Evolutionary conservation across 2,888 invertebrate genomes (phyloP), one percentile per base, ranked within the genome.

Genomic region (Tiliacea aurago): DNA sequence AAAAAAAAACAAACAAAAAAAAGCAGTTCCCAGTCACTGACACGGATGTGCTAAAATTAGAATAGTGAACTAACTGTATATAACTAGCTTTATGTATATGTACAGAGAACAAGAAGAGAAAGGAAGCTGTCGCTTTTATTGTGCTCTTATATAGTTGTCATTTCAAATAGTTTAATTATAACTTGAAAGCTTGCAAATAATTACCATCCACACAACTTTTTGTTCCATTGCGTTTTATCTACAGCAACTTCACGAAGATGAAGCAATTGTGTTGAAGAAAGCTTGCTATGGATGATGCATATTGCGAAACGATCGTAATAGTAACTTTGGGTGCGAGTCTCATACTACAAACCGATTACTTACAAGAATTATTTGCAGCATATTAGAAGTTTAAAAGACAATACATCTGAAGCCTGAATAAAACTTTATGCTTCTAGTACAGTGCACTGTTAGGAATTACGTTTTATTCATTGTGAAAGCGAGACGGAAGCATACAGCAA

Each of bases 321-420:
- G 10, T 15, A n/a, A 5, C 23, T 70, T 70, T 4, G 28, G 33
- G 41, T 51, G 18, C 15, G 13, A 1, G 4, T 78, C 6, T 68
- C 64, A 18, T 80, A 65, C 20, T 80, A 41, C n/a, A 78, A 80
- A 82, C 20, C n/a, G 49, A 78, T 80, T 71, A 78, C 15, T 80
- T 71, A 78, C 15, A 58, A 67, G 37, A 58, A 51, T 43, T 53
- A 68, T 68, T 72, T 45, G 56, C 15, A 65, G 47, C 45, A 47
- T 20, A 67, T 63, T 28, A 53, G 28, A 66, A 62, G 37, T 49
- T 53, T 7, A 58, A 9, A 66, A 81, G 43, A 58, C 80, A 73
- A 65, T 67, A 43, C 15, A 41, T 70, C 13, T 67, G 18, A 65
- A 68, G 49, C 3, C 28, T 55, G 55, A 47, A 56, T 62, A 65